phyloP scores from a whole-genome alignment of 2,797 vertebrate species.

The Aplochiton taeniatus region DNA sequence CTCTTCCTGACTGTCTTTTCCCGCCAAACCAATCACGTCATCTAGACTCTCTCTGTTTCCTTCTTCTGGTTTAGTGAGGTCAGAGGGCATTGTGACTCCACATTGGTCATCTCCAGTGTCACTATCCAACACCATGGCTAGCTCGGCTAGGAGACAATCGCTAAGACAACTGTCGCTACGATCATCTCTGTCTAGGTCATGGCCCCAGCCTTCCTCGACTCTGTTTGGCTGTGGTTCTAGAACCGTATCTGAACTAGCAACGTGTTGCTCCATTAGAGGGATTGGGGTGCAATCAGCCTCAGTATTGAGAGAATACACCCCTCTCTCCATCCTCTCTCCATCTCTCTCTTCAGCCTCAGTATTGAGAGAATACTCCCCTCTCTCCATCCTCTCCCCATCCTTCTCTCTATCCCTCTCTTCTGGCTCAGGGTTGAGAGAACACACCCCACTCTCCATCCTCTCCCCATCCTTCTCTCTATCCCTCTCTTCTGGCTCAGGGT shows the following conservation, averaged over 20 bases:
- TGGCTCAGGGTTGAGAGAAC: no score
- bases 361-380: no score
- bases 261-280: no score
- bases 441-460: no score
- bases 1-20: constrained; percentile 1
- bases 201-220: constrained; percentile 56
- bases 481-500: neutral
- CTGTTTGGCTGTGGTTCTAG: constrained; percentile 40
- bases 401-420: no score
- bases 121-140: constrained; percentile 52
- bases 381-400: no score
- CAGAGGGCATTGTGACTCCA: constrained; percentile 58
- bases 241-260: constrained; percentile 26
- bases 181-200: constrained; percentile 47
- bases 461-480: neutral
- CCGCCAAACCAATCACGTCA: neutral
- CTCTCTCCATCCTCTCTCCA: neutral
- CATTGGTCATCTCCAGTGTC: constrained; percentile 55
- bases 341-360: neutral
- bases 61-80: constrained; percentile 39
- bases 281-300: constrained; percentile 12
- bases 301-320: neutral
- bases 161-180: constrained; percentile 48
- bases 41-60: no score
- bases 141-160: constrained; percentile 52